Evolutionary conservation across 2,888 invertebrate species (phyloP).

Genomic region (Norana najaformis): DNA sequence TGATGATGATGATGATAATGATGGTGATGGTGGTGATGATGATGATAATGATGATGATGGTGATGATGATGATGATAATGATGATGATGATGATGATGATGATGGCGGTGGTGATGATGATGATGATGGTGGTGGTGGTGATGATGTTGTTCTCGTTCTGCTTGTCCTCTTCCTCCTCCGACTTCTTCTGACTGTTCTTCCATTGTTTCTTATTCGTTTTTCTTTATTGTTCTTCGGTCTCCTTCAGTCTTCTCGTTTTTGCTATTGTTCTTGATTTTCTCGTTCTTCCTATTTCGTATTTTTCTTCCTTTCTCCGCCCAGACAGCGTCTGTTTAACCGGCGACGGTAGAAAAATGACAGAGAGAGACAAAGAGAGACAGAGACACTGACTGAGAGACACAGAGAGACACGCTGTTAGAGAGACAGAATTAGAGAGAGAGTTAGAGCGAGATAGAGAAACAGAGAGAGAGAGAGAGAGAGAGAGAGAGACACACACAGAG

Average conservation of each 20-base stretch:
- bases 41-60: slow-evolving; percentile 28
- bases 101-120: background rate
- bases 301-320: background rate
- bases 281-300: background rate
- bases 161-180: background rate
- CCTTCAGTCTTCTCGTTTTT: background rate
- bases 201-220: background rate
- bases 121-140: too few species aligned
- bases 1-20: slow-evolving; percentile 22
- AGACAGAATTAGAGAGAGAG: background rate
- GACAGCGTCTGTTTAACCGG: background rate
- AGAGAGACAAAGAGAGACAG: background rate
- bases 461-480: background rate
- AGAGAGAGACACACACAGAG: background rate
- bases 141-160: too few species aligned
- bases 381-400: background rate
- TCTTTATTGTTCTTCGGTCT: background rate
- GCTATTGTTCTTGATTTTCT: background rate
- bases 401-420: background rate
- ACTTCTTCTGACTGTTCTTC: background rate
- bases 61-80: slow-evolving; percentile 30
- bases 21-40: slow-evolving; percentile 3
- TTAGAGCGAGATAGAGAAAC: background rate
- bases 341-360: background rate
- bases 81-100: slow-evolving; percentile 30